Percentiles rank a stretch among this genome's conserved stretches.
phyloP scores from a whole-genome alignment of 2,797 vertebrate genomes.

The Falco naumanni region DNA sequence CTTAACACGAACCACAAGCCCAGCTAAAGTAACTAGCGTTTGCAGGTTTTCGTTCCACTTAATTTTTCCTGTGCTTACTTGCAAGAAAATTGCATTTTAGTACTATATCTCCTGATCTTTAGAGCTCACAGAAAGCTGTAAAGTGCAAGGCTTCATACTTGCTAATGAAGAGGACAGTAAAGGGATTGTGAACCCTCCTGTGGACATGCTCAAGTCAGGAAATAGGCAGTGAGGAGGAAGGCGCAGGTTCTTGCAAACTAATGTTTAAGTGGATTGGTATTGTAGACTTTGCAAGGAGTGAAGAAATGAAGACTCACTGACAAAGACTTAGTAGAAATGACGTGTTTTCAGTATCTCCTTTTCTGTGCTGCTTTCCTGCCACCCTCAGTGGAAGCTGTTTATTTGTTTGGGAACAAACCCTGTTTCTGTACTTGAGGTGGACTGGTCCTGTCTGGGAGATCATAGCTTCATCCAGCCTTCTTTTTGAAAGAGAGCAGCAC shows the following conservation, averaged over 20 bases:
- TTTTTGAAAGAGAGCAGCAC: neutral
- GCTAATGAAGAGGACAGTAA: neutral
- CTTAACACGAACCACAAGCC: neutral
- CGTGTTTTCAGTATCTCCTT: neutral
- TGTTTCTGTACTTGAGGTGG: neutral
- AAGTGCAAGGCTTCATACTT: neutral
- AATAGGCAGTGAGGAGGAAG: neutral
- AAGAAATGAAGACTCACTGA: neutral
- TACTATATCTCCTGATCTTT: neutral
- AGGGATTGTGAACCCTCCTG: neutral
- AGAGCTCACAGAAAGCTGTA: neutral
- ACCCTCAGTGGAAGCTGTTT: neutral
- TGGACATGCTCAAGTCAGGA: neutral
- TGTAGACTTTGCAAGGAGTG: neutral
- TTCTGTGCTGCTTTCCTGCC: neutral
- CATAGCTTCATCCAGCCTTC: neutral
- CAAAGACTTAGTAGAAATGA: neutral
- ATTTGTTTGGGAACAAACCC: neutral
- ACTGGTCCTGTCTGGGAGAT: neutral
- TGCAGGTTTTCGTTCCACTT: neutral
- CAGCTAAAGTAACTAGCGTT: neutral
- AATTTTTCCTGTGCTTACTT: neutral
- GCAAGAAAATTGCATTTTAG: neutral
- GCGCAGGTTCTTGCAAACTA: neutral
- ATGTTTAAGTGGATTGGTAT: neutral